Percentiles rank a stretch among this genome's conserved stretches.
phyloP scores from a whole-genome alignment of 2,113 vertebrate genomes.

The Zosterops japonicus region DNA sequence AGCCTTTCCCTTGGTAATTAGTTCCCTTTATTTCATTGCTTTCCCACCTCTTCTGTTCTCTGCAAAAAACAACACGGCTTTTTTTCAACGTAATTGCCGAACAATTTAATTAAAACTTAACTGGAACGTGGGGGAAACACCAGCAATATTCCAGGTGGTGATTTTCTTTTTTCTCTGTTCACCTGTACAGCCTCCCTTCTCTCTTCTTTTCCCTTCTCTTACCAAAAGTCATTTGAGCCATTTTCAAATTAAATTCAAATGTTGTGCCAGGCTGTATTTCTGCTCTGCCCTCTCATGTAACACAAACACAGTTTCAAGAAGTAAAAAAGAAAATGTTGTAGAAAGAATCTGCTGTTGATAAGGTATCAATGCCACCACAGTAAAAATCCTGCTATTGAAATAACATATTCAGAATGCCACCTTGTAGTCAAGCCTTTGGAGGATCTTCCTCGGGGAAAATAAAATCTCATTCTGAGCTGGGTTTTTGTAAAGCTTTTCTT shows the following conservation, averaged over 20 bases:
- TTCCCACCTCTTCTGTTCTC: background rate
- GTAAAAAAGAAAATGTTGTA: background rate
- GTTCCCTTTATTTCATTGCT: background rate
- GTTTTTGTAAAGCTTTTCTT: background rate
- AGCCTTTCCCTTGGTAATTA: slow-evolving; percentile 27
- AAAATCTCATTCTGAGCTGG: background rate
- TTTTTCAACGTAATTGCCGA: background rate
- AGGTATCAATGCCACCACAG: background rate
- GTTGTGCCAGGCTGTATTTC: background rate
- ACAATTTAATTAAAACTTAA: background rate
- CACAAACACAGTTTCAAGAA: background rate
- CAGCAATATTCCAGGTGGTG: background rate
- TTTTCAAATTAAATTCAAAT: background rate
- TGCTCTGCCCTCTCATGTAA: background rate
- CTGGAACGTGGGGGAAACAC: background rate
- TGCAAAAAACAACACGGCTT: background rate
- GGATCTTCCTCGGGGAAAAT: background rate
- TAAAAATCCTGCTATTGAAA: background rate
- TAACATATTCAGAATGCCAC: background rate
- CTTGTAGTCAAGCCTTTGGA: background rate
- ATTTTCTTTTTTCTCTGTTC: background rate
- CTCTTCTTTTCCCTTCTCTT: background rate
- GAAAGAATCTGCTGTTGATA: background rate
- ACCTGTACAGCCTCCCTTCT: background rate
- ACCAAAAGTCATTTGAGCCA: background rate